These are phyloP conservation scores for Leptopilina boulardi DNA, from an alignment of 1,140 invertebrate genomes.

Conservation along the genomic window DNA sequence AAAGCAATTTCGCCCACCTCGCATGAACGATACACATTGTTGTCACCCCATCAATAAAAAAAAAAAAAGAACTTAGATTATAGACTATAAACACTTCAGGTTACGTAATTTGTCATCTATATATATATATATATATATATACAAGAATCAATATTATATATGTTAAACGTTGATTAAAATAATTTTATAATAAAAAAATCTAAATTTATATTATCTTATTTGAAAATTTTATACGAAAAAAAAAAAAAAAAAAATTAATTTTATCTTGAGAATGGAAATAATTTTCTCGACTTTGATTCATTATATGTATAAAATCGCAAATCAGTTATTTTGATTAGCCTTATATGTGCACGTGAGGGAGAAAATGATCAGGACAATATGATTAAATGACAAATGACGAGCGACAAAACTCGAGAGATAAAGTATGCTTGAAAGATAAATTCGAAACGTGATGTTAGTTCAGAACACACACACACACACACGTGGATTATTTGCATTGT, in stretches of 20 bases:
- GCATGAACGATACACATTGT: neutral
- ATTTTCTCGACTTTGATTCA: neutral
- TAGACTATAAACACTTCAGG: neutral
- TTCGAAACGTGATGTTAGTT: conserved; percentile 59
- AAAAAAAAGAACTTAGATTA: neutral
- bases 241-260: too few species aligned
- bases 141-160: too few species aligned
- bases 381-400: conserved; percentile 23
- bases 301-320: neutral
- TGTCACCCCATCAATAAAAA: conserved; percentile 5
- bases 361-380: neutral
- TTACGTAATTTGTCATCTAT: neutral
- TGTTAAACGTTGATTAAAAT: too few species aligned
- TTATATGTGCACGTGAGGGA: neutral
- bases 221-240: too few species aligned
- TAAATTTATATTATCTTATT: too few species aligned
- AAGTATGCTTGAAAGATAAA: conserved; percentile 25
- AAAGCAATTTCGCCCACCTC: conserved; percentile 1
- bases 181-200: too few species aligned
- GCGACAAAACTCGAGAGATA: conserved; percentile 11
- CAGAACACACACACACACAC: conserved; percentile 64
- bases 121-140: neutral
- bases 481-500: conserved; percentile 64
- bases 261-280: neutral
- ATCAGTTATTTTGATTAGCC: conserved; percentile 18